Evolutionary conservation across 2,888 invertebrate species (phyloP).

Genomic region (Branchellion lobata): DNA sequence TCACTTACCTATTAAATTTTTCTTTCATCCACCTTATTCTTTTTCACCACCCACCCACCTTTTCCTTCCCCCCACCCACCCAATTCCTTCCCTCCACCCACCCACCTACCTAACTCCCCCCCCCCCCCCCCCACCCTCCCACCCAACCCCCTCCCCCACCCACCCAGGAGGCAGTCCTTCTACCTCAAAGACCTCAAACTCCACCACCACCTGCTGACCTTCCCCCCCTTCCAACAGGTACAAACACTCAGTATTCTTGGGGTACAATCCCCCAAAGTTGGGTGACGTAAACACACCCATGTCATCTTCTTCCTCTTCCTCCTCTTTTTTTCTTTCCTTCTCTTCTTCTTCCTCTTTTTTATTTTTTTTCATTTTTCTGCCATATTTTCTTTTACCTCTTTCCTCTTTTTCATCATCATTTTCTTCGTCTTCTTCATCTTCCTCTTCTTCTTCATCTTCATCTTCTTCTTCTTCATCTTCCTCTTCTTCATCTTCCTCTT

Average conservation of each 20-base stretch:
- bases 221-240: background rate
- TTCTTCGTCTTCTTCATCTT: background rate
- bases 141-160: background rate
- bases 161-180: background rate
- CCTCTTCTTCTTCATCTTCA: background rate
- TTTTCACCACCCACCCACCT: background rate
- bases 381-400: no score
- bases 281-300: background rate
- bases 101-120: background rate
- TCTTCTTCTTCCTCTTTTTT: background rate
- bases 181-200: background rate
- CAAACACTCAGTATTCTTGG: conserved; percentile 3
- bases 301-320: background rate
- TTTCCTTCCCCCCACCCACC: background rate
- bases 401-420: background rate
- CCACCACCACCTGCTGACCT: background rate
- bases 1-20: no score
- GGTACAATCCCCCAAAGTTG: background rate
- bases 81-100: background rate
- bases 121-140: conserved; percentile 4
- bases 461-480: background rate
- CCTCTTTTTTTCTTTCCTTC: background rate
- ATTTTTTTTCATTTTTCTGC: no score
- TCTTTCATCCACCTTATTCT: no score
- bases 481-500: background rate